Evolutionary conservation across 2,797 vertebrate genomes (phyloP).

Genomic region (Denticeps clupeoides): DNA sequence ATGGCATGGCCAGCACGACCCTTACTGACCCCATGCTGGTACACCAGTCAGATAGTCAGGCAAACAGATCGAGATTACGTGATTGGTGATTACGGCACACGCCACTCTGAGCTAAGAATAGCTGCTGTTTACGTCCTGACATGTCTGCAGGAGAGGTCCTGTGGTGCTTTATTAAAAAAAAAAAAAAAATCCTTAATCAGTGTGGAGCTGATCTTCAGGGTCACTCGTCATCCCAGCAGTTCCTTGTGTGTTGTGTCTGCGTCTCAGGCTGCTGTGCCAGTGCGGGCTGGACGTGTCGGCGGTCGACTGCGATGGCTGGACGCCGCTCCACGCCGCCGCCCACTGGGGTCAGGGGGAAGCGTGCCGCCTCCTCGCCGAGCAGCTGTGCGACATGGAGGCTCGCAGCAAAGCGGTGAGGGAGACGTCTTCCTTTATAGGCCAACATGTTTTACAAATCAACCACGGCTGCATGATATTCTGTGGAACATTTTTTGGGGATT

Average conservation of each 20-base stretch:
- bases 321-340: slow-evolving; percentile 77
- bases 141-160: slow-evolving; percentile 21
- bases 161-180: too few relatives aligned
- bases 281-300: slow-evolving; percentile 75
- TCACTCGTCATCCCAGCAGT: too few relatives aligned
- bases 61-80: not conserved
- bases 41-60: too few relatives aligned
- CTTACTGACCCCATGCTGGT: too few relatives aligned
- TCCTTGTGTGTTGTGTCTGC: too few relatives aligned
- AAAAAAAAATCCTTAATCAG: too few relatives aligned
- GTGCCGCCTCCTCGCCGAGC: slow-evolving; percentile 70
- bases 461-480: too few relatives aligned
- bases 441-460: too few relatives aligned
- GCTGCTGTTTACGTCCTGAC: slow-evolving; percentile 24
- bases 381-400: slow-evolving; percentile 80
- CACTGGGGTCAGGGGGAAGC: slow-evolving; percentile 86
- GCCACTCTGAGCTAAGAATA: slow-evolving; percentile 18
- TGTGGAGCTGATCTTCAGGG: too few relatives aligned
- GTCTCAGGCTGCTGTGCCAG: slow-evolving; percentile 72
- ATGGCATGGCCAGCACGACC: too few relatives aligned
- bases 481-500: too few relatives aligned
- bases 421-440: too few relatives aligned
- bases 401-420: slow-evolving; percentile 75
- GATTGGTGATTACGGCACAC: not conserved
- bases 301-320: slow-evolving; percentile 79